Conservation (phyloP, 2,888 invertebrate genomes). For the Cinara cedri region DNA sequence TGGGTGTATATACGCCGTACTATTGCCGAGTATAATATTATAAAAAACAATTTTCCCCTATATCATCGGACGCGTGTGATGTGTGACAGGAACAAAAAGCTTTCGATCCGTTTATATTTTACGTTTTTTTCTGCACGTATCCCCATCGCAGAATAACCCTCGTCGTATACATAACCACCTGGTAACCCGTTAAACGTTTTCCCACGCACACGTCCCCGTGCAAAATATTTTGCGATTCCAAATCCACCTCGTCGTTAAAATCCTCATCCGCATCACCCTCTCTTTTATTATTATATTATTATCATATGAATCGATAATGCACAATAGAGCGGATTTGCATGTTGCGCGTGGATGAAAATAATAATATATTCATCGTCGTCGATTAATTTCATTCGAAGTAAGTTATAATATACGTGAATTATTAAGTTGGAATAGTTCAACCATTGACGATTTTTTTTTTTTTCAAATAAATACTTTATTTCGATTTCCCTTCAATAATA, state of each 20-base stretch:
- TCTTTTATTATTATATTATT: too few relatives aligned
- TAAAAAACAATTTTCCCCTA: constrained; percentile 40
- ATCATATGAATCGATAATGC: constrained; percentile 24
- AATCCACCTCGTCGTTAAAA: constrained; percentile 17
- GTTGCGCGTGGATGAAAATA: neutral
- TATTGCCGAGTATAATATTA: neutral
- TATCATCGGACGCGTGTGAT: neutral
- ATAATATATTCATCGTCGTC: too few relatives aligned
- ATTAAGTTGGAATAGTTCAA: too few relatives aligned
- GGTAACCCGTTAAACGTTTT: constrained; percentile 49
- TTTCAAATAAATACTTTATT: too few relatives aligned
- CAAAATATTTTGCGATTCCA: constrained; percentile 10
- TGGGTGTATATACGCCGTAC: neutral
- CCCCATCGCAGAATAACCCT: constrained; percentile 28
- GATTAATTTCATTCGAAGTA: too few relatives aligned
- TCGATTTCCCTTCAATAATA: too few relatives aligned
- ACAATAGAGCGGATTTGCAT: constrained; percentile 35
- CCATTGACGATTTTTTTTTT: too few relatives aligned
- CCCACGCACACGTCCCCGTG: constrained; percentile 21
- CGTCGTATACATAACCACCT: constrained; percentile 25
- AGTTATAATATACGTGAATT: too few relatives aligned
- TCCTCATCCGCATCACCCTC: neutral
- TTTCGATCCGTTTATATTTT: constrained; percentile 50
- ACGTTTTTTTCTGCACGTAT: constrained; percentile 13
- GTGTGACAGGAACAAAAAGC: constrained; percentile 31